phyloP scores from a whole-genome alignment of 2,797 vertebrate species.

The Pangasius djambal region DNA sequence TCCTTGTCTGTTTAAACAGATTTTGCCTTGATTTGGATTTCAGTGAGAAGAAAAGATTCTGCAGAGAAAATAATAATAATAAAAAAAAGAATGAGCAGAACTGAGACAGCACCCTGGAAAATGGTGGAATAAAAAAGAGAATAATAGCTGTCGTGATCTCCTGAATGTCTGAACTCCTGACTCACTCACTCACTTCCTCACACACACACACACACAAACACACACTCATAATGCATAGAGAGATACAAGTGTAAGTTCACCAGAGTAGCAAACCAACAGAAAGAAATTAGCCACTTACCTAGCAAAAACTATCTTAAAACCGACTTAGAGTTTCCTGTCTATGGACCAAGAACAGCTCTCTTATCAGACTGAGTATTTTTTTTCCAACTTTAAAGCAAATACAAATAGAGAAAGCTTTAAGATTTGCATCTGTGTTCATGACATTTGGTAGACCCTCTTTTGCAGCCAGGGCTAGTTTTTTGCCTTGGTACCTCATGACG shows the following conservation, averaged over 20 bases:
- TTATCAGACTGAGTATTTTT: neutral
- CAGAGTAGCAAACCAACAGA: neutral
- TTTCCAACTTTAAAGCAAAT: neutral
- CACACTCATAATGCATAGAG: neutral
- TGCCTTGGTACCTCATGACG: neutral
- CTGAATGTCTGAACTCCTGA: neutral
- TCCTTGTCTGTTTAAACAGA: neutral
- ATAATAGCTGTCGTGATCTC: neutral
- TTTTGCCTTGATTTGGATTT: neutral
- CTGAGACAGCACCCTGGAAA: neutral
- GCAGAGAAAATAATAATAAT: neutral
- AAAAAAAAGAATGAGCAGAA: neutral
- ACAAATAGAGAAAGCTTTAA: neutral
- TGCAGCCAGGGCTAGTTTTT: neutral
- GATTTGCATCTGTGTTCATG: neutral
- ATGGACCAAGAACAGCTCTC: neutral
- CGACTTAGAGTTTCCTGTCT: neutral
- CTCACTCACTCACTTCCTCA: neutral
- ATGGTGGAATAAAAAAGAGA: neutral
- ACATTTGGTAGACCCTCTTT: neutral
- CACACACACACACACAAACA: neutral
- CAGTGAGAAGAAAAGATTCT: neutral
- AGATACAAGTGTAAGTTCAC: neutral
- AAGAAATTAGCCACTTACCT: neutral
- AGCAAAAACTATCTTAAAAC: neutral